These are phyloP conservation scores for Trissoscelio sp. DNA, from an alignment of 2,888 invertebrate genomes.

Conservation along the genomic window DNA sequence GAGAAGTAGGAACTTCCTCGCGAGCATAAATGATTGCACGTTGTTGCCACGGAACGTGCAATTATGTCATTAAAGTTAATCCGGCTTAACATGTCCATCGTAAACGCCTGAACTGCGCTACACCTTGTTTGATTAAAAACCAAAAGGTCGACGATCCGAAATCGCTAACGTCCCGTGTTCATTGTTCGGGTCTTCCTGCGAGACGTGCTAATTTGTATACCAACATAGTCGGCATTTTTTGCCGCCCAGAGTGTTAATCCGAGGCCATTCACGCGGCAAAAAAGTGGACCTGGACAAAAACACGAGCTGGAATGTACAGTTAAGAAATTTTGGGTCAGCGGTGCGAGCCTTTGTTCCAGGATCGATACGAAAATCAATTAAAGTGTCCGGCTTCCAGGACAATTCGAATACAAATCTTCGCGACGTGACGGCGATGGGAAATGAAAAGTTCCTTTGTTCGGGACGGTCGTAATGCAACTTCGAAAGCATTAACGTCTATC, in stretches of 20 bases:
- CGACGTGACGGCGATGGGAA: slow-evolving; percentile 21
- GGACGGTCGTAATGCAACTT: slow-evolving; percentile 25
- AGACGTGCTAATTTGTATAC: slow-evolving; percentile 42
- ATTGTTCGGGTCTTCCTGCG: slow-evolving; percentile 51
- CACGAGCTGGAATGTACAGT: slow-evolving; percentile 16
- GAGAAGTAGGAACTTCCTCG: slow-evolving; percentile 62
- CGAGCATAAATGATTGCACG: slow-evolving; percentile 58
- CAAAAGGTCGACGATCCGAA: slow-evolving; percentile 59
- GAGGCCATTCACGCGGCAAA: background rate
- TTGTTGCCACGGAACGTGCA: slow-evolving; percentile 58
- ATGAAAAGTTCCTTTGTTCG: slow-evolving; percentile 39
- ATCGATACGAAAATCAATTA: slow-evolving; percentile 9
- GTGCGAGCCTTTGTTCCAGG: slow-evolving; percentile 26
- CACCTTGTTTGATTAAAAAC: slow-evolving; percentile 56
- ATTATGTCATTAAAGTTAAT: slow-evolving; percentile 69
- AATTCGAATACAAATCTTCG: slow-evolving; percentile 7
- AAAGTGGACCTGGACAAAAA: background rate
- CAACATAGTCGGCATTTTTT: slow-evolving; percentile 8
- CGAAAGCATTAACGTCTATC: slow-evolving; percentile 45
- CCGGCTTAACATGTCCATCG: slow-evolving; percentile 65
- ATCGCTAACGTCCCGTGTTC: slow-evolving; percentile 25
- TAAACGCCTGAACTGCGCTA: slow-evolving; percentile 48
- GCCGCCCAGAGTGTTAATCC: slow-evolving; percentile 26
- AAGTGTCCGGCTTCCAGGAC: background rate
- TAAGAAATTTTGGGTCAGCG: slow-evolving; percentile 23